phyloP scores from a whole-genome alignment of 2,888 invertebrate genomes.

The Euclidia mi region DNA sequence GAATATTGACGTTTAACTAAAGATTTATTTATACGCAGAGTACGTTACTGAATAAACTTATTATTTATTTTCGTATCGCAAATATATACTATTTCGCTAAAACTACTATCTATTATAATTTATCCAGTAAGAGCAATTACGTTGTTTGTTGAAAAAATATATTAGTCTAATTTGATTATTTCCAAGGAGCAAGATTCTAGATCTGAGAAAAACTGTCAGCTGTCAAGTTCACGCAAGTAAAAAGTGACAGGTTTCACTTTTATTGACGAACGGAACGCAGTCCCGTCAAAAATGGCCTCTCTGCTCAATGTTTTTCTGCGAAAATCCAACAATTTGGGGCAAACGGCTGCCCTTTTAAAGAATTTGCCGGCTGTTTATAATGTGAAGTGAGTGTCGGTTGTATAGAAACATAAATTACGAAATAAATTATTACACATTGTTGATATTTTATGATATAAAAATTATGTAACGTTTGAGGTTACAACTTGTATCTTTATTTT shows the following conservation, averaged over 20 bases:
- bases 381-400: slow-evolving; percentile 83
- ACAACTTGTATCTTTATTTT: slow-evolving; percentile 47
- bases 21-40: too few relatives aligned
- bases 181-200: too few relatives aligned
- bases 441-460: slow-evolving; percentile 54
- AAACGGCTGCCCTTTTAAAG: slow-evolving; percentile 79
- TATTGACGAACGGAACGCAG: slow-evolving; percentile 58
- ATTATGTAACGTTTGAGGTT: slow-evolving; percentile 87
- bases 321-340: slow-evolving; percentile 86
- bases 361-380: slow-evolving; percentile 85
- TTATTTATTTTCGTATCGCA: too few relatives aligned
- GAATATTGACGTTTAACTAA: too few relatives aligned
- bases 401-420: slow-evolving; percentile 28
- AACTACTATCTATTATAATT: too few relatives aligned
- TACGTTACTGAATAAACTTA: too few relatives aligned
- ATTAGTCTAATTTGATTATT: too few relatives aligned
- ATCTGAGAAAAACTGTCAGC: not conserved
- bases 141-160: too few relatives aligned
- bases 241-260: slow-evolving; percentile 18
- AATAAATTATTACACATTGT: slow-evolving; percentile 1
- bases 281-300: slow-evolving; percentile 85
- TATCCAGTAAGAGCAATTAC: too few relatives aligned
- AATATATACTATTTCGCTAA: too few relatives aligned
- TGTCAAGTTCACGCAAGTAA: slow-evolving; percentile 20
- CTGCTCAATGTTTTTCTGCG: slow-evolving; percentile 88